These are phyloP conservation scores for Drosophila sp. DNA, from an alignment of 1,140 invertebrate species.

Conservation along the genomic window DNA sequence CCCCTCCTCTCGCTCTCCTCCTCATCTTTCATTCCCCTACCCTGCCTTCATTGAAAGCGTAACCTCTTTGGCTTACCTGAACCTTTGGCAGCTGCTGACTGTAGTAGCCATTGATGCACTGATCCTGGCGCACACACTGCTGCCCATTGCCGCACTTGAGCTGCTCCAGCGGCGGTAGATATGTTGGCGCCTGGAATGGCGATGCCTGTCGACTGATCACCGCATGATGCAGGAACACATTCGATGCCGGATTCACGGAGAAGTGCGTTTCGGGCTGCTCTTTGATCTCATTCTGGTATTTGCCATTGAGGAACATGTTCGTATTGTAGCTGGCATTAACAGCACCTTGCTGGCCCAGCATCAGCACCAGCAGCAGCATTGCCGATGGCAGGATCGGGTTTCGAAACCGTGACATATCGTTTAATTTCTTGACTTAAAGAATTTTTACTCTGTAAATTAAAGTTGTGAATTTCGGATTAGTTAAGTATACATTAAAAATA, in stretches of 20 bases:
- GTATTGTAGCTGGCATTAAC: constrained; percentile 57
- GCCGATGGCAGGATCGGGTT: constrained; percentile 52
- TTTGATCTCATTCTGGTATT: constrained; percentile 70
- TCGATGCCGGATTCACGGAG: constrained; percentile 66
- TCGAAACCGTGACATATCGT: constrained; percentile 53
- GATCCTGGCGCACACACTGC: constrained; percentile 70
- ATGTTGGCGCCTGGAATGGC: constrained; percentile 76
- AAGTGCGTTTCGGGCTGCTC: constrained; percentile 58
- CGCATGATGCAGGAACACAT: constrained; percentile 77
- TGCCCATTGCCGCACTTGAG: constrained; percentile 70
- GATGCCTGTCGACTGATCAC: constrained; percentile 77
- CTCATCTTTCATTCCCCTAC: background rate
- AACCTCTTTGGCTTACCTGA: constrained; percentile 57
- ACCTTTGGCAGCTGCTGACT: constrained; percentile 72
- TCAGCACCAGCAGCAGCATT: constrained; percentile 31
- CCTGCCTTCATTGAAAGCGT: background rate
- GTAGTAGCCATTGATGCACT: constrained; percentile 72
- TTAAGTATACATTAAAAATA: background rate
- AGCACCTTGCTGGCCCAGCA: constrained; percentile 22
- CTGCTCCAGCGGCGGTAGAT: constrained; percentile 74
- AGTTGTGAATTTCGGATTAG: background rate
- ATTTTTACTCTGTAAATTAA: background rate
- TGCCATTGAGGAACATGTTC: constrained; percentile 82
- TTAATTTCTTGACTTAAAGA: constrained; percentile 6
- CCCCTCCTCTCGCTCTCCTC: background rate